Percentiles rank a stretch among this genome's conserved stretches.
These are phyloP conservation scores for Copsychus sechellarum DNA, from an alignment of 2,113 vertebrate species.

Conservation along the genomic window DNA sequence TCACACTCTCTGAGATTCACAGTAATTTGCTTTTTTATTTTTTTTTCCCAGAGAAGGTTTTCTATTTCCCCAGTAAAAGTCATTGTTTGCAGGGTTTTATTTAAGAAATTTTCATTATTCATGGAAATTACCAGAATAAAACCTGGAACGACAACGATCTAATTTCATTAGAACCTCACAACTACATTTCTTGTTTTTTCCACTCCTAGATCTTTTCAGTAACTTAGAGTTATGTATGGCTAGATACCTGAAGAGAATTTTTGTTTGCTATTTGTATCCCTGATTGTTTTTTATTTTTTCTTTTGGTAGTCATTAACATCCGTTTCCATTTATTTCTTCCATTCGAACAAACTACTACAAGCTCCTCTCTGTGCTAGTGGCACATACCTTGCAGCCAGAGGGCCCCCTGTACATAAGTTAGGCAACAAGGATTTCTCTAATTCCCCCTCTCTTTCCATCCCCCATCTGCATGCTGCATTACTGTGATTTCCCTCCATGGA, in stretches of 20 bases:
- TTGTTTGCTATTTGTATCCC: rapidly evolving
- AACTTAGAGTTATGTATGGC: background rate
- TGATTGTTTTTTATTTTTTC: background rate
- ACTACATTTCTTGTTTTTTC: background rate
- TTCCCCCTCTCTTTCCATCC: background rate
- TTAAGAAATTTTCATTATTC: background rate
- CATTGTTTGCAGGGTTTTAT: background rate
- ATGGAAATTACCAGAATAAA: background rate
- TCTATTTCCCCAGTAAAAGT: background rate
- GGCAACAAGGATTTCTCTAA: background rate
- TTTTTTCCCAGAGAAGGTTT: background rate
- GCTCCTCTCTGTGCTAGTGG: background rate
- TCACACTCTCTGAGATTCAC: background rate
- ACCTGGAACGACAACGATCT: background rate
- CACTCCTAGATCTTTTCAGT: background rate
- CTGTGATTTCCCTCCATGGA: background rate
- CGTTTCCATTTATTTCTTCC: background rate
- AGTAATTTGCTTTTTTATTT: background rate
- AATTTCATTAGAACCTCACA: background rate
- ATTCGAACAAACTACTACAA: background rate
- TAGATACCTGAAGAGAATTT: background rate
- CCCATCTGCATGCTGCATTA: background rate
- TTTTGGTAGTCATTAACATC: background rate
- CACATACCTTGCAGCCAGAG: slow-evolving; percentile 35
- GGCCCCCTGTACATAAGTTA: background rate